phyloP scores from a whole-genome alignment of 2,113 vertebrate genomes.

The Rhinoderma darwinii region DNA sequence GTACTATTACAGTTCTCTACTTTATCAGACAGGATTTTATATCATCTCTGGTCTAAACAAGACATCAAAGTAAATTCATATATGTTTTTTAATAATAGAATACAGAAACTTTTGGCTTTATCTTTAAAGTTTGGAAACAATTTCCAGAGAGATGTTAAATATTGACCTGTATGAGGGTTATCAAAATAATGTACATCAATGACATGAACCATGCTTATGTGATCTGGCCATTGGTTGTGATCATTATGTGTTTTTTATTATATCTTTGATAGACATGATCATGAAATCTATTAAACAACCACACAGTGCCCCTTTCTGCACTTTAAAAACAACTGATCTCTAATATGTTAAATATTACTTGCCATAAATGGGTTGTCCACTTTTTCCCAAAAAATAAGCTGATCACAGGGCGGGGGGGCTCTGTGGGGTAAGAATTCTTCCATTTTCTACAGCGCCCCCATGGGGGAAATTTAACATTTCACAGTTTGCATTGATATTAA shows the following conservation, averaged over 20 bases:
- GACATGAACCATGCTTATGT: neutral
- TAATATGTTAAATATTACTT: too few relatives aligned
- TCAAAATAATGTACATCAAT: too few relatives aligned
- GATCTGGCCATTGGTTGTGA: neutral
- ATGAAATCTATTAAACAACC: neutral
- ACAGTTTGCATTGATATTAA: too few relatives aligned
- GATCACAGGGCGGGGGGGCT: too few relatives aligned
- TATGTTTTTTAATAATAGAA: neutral
- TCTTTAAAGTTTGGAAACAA: neutral
- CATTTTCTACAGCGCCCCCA: too few relatives aligned
- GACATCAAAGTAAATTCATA: neutral
- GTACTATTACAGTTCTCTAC: neutral
- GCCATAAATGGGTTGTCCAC: too few relatives aligned
- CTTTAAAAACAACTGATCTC: too few relatives aligned
- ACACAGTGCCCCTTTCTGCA: too few relatives aligned
- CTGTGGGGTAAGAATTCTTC: too few relatives aligned
- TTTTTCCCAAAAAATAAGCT: too few relatives aligned
- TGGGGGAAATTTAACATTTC: too few relatives aligned
- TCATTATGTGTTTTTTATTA: neutral
- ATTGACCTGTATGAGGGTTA: too few relatives aligned
- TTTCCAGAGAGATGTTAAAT: neutral
- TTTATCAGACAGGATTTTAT: neutral
- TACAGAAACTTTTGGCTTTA: neutral
- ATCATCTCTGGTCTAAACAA: neutral
- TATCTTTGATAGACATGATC: neutral